phyloP scores from a whole-genome alignment of 1,140 invertebrate species.

The Leptinotarsa lineolata region DNA sequence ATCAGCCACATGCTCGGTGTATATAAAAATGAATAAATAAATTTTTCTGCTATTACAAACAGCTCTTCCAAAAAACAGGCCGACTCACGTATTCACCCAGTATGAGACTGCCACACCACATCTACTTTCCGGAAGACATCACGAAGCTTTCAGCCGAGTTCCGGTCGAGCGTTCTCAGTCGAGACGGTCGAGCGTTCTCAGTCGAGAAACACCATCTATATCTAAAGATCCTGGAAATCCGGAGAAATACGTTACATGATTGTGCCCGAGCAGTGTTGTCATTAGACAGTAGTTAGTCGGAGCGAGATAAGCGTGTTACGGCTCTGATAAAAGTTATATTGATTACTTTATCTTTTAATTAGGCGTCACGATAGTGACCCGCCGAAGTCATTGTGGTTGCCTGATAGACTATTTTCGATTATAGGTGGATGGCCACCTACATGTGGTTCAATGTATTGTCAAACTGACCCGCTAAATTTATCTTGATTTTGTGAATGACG shows the following conservation, averaged over 20 bases:
- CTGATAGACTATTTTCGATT: background rate
- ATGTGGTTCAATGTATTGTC: background rate
- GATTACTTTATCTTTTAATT: background rate
- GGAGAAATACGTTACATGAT: slow-evolving; percentile 2
- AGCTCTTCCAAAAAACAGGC: too few species aligned
- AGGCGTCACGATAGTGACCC: background rate
- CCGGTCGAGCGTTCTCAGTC: background rate
- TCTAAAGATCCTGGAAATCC: slow-evolving; percentile 8
- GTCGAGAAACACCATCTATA: slow-evolving; percentile 5
- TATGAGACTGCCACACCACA: background rate
- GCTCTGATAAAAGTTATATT: background rate
- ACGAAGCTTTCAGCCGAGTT: background rate
- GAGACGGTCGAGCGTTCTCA: background rate
- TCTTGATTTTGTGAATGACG: background rate
- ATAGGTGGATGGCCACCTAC: background rate
- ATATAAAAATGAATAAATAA: too few species aligned
- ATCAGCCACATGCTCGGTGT: too few species aligned
- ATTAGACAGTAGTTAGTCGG: background rate
- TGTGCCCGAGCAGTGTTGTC: background rate
- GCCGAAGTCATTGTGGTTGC: background rate
- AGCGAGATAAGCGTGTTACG: background rate
- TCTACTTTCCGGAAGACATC: background rate
- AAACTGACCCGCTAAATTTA: background rate
- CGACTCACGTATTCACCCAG: background rate
- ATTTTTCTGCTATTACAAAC: too few species aligned